A percentile compares a stretch with the other conserved stretches of the same genome.
Conservation (phyloP, 2,113 vertebrate species). For the Aix galericulata region DNA sequence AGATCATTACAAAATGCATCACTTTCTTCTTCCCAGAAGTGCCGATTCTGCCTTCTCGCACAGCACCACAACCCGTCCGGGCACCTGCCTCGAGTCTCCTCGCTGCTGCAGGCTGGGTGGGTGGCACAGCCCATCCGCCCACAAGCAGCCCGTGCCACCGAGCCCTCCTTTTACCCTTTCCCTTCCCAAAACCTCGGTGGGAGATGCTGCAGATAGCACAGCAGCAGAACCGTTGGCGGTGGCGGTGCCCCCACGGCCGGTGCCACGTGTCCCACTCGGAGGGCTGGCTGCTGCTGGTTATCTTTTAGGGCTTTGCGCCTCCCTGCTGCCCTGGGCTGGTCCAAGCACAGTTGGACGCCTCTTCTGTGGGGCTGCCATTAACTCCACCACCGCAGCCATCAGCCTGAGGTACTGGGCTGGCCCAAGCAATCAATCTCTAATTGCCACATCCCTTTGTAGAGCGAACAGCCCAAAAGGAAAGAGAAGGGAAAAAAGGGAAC, state of each 20-base stretch:
- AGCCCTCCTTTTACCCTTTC: neutral
- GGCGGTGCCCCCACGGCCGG: accelerated
- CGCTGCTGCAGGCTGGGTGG: neutral
- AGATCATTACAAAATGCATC: neutral
- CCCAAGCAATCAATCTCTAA: neutral
- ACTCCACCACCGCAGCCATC: neutral
- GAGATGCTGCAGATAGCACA: neutral
- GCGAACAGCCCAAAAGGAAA: neutral
- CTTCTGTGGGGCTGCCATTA: neutral
- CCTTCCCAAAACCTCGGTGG: neutral
- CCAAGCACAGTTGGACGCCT: neutral
- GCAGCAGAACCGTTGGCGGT: accelerated
- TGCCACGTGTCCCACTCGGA: accelerated
- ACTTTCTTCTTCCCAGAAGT: neutral
- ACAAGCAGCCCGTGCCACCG: neutral
- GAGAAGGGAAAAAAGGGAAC: neutral
- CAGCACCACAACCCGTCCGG: neutral
- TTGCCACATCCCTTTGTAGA: neutral
- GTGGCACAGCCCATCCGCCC: neutral
- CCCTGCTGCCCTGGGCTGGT: neutral
- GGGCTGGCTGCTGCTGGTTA: neutral
- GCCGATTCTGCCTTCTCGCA: neutral
- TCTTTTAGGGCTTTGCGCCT: neutral
- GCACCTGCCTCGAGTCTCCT: neutral
- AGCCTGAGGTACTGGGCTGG: neutral